Percentiles rank a stretch among this genome's conserved stretches.
Evolutionary conservation across 2,797 vertebrate species (phyloP).

Genomic region (Phrynocephalus guinanensis): DNA sequence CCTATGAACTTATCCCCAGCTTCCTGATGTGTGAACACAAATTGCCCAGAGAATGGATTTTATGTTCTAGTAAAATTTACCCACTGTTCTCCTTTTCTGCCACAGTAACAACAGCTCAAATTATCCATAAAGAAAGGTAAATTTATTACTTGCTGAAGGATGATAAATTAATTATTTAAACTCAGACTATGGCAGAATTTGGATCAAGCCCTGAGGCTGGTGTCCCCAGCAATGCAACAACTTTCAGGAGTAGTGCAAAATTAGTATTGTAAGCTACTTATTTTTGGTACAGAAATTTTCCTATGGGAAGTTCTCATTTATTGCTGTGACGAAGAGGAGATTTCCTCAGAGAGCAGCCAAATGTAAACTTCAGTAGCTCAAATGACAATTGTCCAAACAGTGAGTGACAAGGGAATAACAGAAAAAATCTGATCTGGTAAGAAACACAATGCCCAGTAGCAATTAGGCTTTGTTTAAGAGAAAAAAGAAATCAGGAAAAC

Average conservation of each 20-base stretch:
- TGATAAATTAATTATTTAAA: background rate
- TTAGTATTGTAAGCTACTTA: background rate
- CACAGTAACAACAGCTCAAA: constrained; percentile 2
- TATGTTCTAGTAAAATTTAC: background rate
- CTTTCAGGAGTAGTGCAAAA: background rate
- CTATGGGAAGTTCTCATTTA: background rate
- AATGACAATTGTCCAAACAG: background rate
- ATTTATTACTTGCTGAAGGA: background rate
- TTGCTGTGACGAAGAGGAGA: constrained; percentile 15
- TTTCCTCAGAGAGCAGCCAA: constrained; percentile 4
- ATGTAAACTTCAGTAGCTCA: constrained; percentile 14
- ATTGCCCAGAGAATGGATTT: constrained; percentile 9
- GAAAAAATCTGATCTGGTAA: background rate
- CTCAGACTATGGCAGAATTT: background rate
- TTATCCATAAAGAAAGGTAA: accelerated
- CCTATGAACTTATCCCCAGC: background rate
- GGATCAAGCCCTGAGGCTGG: background rate
- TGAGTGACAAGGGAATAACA: background rate
- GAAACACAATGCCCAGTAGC: background rate
- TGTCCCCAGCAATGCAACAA: background rate
- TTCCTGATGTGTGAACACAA: constrained; percentile 2
- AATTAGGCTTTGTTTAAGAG: background rate
- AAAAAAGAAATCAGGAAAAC: background rate
- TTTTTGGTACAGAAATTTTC: background rate
- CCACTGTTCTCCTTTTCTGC: background rate